Percentiles rank a stretch among this genome's conserved stretches.
phyloP scores from a whole-genome alignment of 2,888 invertebrate genomes.

The Sipunculus nudus region DNA sequence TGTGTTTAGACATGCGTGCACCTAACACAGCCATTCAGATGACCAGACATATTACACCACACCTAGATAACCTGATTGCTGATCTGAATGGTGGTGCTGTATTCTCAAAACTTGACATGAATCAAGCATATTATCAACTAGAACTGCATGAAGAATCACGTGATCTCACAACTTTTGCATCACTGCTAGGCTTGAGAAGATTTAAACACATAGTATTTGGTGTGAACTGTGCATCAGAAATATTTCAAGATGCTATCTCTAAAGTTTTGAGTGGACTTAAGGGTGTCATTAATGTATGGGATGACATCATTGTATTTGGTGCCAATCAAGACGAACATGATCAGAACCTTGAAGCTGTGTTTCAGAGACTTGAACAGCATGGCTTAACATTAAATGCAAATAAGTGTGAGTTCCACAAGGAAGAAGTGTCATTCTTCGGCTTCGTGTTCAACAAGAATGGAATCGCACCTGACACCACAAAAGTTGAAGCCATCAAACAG shows the following conservation, averaged over 20 bases:
- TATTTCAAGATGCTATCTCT: conserved; percentile 19
- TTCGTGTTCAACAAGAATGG: conserved; percentile 11
- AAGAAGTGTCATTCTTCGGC: neutral
- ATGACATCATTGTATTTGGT: conserved; percentile 26
- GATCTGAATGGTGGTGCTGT: conserved; percentile 18
- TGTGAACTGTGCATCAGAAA: conserved; percentile 16
- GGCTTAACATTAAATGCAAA: conserved; percentile 22
- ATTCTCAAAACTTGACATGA: conserved; percentile 17
- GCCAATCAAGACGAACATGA: conserved; percentile 8
- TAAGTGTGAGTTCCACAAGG: conserved; percentile 21
- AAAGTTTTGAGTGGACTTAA: conserved; percentile 11
- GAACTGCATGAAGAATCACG: conserved; percentile 15
- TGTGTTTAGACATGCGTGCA: conserved; percentile 44
- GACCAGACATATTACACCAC: conserved; percentile 10
- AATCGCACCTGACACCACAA: conserved; percentile 33
- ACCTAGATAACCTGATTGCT: conserved; percentile 9
- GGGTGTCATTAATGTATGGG: conserved; percentile 15
- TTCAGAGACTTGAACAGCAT: conserved; percentile 22
- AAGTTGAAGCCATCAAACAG: conserved; percentile 37
- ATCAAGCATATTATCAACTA: conserved; percentile 12
- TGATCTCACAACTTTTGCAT: conserved; percentile 33
- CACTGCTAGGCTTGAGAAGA: conserved; percentile 25
- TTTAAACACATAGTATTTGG: conserved; percentile 32
- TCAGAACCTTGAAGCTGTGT: neutral
- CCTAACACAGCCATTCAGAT: conserved; percentile 38